Conservation (phyloP, 92 coral and sea anemone genomes). For the Actinostola sp. region DNA sequence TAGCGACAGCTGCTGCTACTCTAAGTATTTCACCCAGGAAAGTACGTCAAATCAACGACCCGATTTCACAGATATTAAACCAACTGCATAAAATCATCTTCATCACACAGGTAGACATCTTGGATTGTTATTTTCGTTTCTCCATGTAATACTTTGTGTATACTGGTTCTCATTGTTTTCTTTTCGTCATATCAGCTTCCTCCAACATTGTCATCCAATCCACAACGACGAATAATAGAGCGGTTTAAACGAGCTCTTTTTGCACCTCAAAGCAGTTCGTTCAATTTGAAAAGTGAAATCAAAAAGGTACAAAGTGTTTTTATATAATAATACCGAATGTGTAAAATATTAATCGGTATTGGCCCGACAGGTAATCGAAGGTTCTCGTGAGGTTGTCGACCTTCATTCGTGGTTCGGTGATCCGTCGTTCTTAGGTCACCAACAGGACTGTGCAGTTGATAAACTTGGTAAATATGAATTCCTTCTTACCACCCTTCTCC, state of each 20-base stretch:
- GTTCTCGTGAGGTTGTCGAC: conserved; percentile 89
- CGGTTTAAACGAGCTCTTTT: conserved; percentile 92
- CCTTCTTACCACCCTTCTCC: no score
- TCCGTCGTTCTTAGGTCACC: conserved; percentile 69
- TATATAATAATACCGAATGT: no score
- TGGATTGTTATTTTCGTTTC: no score
- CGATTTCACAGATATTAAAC: conserved; percentile 91
- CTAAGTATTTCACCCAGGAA: conserved; percentile 97
- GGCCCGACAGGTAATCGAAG: conserved; percentile 81
- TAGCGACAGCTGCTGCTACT: conserved; percentile 97
- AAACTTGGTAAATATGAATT: conserved; percentile 57
- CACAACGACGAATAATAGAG: conserved; percentile 92
- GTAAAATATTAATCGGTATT: not conserved
- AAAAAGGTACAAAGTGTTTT: conserved; percentile 98
- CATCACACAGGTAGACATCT: conserved; percentile 81
- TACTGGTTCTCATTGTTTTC: no score
- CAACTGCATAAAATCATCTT: conserved; percentile 96
- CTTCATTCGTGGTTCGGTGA: conserved; percentile 91
- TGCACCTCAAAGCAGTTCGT: conserved; percentile 92
- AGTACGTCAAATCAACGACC: conserved; percentile 99
- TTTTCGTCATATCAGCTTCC: conserved; percentile 67
- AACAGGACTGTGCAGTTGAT: conserved; percentile 71
- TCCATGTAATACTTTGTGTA: no score
- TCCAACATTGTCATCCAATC: conserved; percentile 83
- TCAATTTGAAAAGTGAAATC: conserved; percentile 94